phyloP scores from a whole-genome alignment of 1,140 invertebrate species.

The Drosophila murphyi region DNA sequence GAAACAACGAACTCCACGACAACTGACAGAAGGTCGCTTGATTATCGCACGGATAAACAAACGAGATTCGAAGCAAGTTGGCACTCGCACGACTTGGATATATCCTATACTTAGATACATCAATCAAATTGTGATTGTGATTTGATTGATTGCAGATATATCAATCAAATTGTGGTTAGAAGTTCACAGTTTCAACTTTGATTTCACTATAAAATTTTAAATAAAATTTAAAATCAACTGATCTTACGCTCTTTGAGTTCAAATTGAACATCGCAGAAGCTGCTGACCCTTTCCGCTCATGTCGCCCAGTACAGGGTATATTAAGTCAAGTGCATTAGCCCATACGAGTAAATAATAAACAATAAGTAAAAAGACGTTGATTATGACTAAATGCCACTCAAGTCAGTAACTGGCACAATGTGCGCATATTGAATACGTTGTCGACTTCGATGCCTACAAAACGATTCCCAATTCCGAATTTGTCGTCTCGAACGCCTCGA shows the following conservation, averaged over 20 bases:
- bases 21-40: conserved; percentile 21
- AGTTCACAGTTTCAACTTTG: too few species aligned
- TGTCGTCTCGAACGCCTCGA: background rate
- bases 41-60: conserved; percentile 19
- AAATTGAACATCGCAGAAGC: background rate
- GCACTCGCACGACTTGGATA: conserved; percentile 12
- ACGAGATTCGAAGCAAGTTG: conserved; percentile 35
- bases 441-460: conserved; percentile 5
- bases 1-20: conserved; percentile 16
- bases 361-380: background rate
- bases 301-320: conserved; percentile 8
- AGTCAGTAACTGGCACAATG: conserved; percentile 55
- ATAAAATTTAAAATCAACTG: background rate
- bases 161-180: too few species aligned
- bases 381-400: conserved; percentile 1
- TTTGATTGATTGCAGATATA: too few species aligned
- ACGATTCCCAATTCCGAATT: conserved; percentile 20
- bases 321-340: conserved; percentile 53
- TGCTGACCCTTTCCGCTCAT: background rate
- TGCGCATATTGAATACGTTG: conserved; percentile 52
- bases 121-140: too few species aligned
- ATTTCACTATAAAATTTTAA: background rate
- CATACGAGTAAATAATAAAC: conserved; percentile 31
- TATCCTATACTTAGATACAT: background rate
- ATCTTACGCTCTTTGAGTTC: background rate